These are phyloP conservation scores for Xyliphius kryptos DNA, from an alignment of 2,113 vertebrate species.

Conservation along the genomic window DNA sequence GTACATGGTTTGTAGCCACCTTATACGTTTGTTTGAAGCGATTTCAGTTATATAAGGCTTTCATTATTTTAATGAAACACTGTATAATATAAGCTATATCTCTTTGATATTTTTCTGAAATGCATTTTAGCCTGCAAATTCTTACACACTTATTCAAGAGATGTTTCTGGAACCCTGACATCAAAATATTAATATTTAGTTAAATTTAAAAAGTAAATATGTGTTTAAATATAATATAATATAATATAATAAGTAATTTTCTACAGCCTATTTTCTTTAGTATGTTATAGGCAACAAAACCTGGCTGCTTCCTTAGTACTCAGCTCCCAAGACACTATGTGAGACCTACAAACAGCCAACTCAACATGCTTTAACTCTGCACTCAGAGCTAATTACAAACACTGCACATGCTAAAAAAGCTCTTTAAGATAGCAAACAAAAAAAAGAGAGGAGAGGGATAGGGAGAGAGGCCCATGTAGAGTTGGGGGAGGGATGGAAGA, in stretches of 20 bases:
- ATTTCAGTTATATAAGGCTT: no score
- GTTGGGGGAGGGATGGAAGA: conserved; percentile 73
- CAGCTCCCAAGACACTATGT: conserved; percentile 74
- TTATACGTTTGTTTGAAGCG: no score
- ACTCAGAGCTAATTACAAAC: conserved; percentile 94
- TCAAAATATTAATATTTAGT: no score
- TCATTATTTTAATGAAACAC: no score
- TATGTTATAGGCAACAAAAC: conserved; percentile 64
- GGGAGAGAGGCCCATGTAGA: conserved; percentile 69
- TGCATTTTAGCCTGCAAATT: no score
- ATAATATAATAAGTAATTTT: conserved; percentile 61
- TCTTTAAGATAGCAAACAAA: conserved; percentile 83
- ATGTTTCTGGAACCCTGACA: no score
- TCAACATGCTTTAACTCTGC: conserved; percentile 83
- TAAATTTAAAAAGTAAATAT: no score
- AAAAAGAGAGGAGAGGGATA: conserved; percentile 65
- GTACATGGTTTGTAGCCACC: no score
- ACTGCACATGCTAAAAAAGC: conserved; percentile 78
- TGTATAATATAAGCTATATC: no score
- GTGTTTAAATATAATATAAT: no score
- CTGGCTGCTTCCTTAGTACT: conserved; percentile 63
- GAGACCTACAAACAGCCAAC: conserved; percentile 79
- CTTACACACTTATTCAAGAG: no score
- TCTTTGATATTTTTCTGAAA: no score
- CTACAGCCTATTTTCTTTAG: conserved; percentile 54